Percentiles rank a stretch among this genome's conserved stretches.
Evolutionary conservation across 1,140 invertebrate genomes (phyloP).

Genomic region (Papilio polytes): DNA sequence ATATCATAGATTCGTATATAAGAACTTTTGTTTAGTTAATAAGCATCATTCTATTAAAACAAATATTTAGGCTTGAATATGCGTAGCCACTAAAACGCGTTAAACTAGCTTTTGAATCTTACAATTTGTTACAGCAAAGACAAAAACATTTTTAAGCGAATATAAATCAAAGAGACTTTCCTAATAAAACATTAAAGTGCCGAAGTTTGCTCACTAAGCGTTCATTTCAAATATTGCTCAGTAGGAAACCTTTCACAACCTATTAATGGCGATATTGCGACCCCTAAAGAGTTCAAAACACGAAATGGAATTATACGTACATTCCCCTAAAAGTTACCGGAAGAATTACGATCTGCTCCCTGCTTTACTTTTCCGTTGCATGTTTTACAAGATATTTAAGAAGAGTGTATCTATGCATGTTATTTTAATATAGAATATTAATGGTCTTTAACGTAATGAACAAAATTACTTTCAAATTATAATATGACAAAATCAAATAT

Average conservation of each 20-base stretch:
- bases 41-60: too few relatives aligned
- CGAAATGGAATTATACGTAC: slow-evolving; percentile 75
- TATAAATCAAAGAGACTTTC: slow-evolving; percentile 26
- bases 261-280: slow-evolving; percentile 75
- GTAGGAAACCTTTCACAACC: slow-evolving; percentile 77
- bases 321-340: slow-evolving; percentile 76
- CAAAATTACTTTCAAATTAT: too few relatives aligned
- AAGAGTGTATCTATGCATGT: neutral
- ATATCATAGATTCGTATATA: too few relatives aligned
- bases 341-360: slow-evolving; percentile 76
- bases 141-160: slow-evolving; percentile 15
- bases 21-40: too few relatives aligned
- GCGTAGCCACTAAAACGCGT: too few relatives aligned
- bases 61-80: too few relatives aligned
- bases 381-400: slow-evolving; percentile 7
- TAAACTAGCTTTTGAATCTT: neutral
- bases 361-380: neutral
- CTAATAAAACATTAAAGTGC: slow-evolving; percentile 31
- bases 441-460: too few relatives aligned
- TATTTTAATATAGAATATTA: neutral
- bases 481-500: too few relatives aligned
- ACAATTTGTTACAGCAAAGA: slow-evolving; percentile 15
- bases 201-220: slow-evolving; percentile 36
- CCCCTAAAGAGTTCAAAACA: slow-evolving; percentile 79
- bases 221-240: slow-evolving; percentile 60